phyloP scores from a whole-genome alignment of 2,888 invertebrate genomes.

The Poecilobothrus nobilitatus region DNA sequence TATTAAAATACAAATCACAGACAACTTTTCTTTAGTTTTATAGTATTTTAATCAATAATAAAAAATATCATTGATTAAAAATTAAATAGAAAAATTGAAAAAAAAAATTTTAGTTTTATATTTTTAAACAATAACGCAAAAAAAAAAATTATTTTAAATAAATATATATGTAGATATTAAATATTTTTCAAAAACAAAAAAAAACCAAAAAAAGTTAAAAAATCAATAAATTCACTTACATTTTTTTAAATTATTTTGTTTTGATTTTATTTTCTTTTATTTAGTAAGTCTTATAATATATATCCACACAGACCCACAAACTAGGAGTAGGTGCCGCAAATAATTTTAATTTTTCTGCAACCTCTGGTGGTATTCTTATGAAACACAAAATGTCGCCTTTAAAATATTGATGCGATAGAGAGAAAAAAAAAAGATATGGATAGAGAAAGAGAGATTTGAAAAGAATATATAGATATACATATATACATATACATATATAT shows the following conservation, averaged over 20 bases:
- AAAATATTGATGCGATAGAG: neutral
- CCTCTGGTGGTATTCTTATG: neutral
- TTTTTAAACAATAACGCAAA: too few species aligned
- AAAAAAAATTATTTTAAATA: too few species aligned
- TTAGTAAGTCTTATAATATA: neutral
- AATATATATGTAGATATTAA: neutral
- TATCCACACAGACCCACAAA: neutral
- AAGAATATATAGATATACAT: too few species aligned
- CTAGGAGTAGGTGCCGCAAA: neutral
- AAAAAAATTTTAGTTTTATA: too few species aligned
- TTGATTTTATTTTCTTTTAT: neutral
- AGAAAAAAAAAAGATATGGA: neutral
- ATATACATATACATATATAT: too few species aligned
- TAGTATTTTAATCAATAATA: too few species aligned
- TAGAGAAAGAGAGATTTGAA: neutral
- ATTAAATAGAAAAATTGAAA: too few species aligned
- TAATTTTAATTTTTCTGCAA: neutral
- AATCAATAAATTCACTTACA: conserved; percentile 6
- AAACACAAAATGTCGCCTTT: conserved; percentile 1
- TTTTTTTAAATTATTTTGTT: neutral
- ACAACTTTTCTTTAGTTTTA: too few species aligned
- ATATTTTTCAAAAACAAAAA: too few species aligned
- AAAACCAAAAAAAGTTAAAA: too few species aligned
- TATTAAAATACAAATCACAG: too few species aligned
- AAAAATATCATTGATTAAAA: too few species aligned